Evolutionary conservation across 2,113 vertebrate species (phyloP), one percentile per base, ranked within the genome.

Genomic region (Promerops cafer): DNA sequence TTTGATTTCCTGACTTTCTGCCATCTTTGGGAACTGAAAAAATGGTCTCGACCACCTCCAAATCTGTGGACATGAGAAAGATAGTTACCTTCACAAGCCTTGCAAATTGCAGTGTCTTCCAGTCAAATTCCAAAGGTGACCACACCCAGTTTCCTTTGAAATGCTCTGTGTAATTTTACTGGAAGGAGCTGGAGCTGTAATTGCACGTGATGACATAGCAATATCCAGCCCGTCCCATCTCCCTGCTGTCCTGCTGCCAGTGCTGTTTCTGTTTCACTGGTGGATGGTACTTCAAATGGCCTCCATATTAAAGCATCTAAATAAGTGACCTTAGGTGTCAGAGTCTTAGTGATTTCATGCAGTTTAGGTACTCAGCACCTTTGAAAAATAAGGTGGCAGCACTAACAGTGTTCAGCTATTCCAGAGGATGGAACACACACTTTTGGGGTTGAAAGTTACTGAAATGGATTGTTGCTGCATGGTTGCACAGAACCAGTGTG

Each of bases 171-270:
- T 39, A 13, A 45, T 74, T 45, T 77, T 52, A 40, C 37, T 60
- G 37, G 49, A 87, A 92, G 54, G 69, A 78, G 17, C 18, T 45
- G 70, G 57, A 91, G 35, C 26, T 84, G 60, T 56, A 61, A 44
- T 45, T 83, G 65, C 44, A 49, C 0, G 0, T 71, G 57, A 64
- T 57, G 23, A 57, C 70, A 39, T 0, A 47, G 54, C 40, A 75
- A 21, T 49, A 44, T n/a, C 20, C 56, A 84, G 24, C 65, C 27
- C 5, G 10, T 71, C 57, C 44, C 17, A 15, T 52, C 26, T 75
- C 44, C 24, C 30, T 82, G 5, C 60, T 89, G 1, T 47, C 40
- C 53, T 10, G 53, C 37, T 83, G 33, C 33, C 57, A 71, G 35
- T 31, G 23, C 31, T 8, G 3, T 11, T 47, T 82, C 42, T 74